Conservation (phyloP, 2,113 vertebrate genomes). For the Stercorarius parasiticus region DNA sequence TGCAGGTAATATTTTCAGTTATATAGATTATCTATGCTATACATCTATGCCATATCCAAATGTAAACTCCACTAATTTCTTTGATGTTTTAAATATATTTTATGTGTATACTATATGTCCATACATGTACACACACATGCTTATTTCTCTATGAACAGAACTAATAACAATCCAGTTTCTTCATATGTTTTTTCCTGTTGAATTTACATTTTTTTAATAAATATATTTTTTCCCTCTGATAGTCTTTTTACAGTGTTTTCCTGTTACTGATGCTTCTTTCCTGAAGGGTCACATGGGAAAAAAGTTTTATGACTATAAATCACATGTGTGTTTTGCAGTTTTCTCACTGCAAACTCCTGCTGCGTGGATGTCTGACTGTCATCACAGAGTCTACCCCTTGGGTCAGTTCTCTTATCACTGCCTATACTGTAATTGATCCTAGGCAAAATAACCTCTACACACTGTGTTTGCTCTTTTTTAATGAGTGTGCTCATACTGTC, state of each 20-base stretch:
- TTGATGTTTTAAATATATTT: not conserved
- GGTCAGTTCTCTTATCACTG: not conserved
- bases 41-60: not conserved
- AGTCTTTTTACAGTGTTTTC: not conserved
- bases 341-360: not conserved
- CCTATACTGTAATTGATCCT: not conserved
- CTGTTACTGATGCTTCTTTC: not conserved
- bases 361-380: not conserved
- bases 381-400: not conserved
- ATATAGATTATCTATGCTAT: not conserved
- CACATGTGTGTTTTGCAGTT: not conserved
- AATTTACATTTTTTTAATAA: not conserved
- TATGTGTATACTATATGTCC: too few species aligned
- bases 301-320: not conserved
- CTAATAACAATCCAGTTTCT: not conserved
- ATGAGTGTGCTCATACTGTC: not conserved
- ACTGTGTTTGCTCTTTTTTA: not conserved
- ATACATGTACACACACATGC: not conserved
- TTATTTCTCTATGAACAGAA: not conserved
- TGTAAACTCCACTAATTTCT: fast-evolving
- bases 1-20: not conserved
- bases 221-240: not conserved
- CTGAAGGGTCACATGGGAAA: not conserved
- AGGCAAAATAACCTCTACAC: not conserved
- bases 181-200: not conserved